A percentile compares a stretch with the other conserved stretches of the same genome.
phyloP scores from a whole-genome alignment of 2,797 vertebrate species.

The Aldrovandia affinis region DNA sequence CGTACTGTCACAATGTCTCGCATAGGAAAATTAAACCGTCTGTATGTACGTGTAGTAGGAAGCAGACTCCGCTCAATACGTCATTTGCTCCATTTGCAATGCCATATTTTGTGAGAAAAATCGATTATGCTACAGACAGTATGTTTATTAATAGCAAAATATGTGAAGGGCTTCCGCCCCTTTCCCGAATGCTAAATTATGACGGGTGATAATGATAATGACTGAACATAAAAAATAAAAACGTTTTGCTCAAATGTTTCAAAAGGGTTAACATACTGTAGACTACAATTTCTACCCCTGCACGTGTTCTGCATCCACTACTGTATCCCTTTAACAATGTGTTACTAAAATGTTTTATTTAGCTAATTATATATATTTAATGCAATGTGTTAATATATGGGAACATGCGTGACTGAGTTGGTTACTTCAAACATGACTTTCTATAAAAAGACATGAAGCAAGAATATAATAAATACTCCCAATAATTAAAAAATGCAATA shows the following conservation, averaged over 20 bases:
- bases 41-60: neutral
- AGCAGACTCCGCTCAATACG: neutral
- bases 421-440: neutral
- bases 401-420: neutral
- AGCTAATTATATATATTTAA: neutral
- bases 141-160: conserved; percentile 11
- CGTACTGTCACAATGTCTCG: neutral
- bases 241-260: neutral
- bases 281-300: neutral
- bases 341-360: neutral
- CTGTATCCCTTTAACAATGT: neutral
- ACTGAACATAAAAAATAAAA: neutral
- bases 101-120: neutral
- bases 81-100: conserved; percentile 2
- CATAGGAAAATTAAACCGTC: neutral
- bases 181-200: neutral
- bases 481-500: neutral
- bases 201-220: neutral
- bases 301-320: neutral
- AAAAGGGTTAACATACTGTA: neutral
- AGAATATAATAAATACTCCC: neutral
- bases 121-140: conserved; percentile 1
- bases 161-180: neutral
- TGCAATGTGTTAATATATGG: neutral
- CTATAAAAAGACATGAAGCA: neutral